Base-by-base conservation (phyloP, 2,888 invertebrate genomes). In the Lordiphosa andalusiaca region DNA sequence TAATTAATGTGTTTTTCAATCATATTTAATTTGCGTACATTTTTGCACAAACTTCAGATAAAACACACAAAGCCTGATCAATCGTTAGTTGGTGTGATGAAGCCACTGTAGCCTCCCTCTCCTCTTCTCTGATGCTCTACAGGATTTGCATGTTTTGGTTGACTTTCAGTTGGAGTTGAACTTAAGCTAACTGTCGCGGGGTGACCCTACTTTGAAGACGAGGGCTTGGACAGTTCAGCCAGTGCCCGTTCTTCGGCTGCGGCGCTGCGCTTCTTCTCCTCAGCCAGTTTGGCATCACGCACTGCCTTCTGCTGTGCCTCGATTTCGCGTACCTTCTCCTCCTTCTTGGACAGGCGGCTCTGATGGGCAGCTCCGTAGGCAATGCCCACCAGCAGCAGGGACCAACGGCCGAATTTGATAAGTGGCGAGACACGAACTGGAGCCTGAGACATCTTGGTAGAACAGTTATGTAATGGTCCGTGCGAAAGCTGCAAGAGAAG, bases 381-480 rank as follows among this genome's bases (percentile, higher is more conserved):
- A 67, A 96, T 90, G 30, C 96, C 96, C 0, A 92, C 90, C 0
- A 92, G 87, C 3, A 96, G 91, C 84, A 96, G 91, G 54, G 93
- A 93, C 95, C 96, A 96, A 86, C 96, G 92, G 58, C 93, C 93
- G 84, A 95, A 95, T 92, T 93, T 94, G 87, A 96, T 96, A 55
- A 95, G 90, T 50, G 96, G 95, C 49, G 95, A 95, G 71, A 96
- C 95, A 86, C 93, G 92, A 68, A 95, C 93, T 75, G 96, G 95
- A 82, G 94, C 84, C 77, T 88, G 88, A 64, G 89, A 88, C 88
- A 88, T 30, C 3, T 30, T 88, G 67, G 71, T 44, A 33, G 61
- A 47, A 3, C 30, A 61, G 82, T 87, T 87, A 87, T 87, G 87
- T 87, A 87, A 87, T 84, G 73, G 55, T 57, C 57, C 53, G 60